phyloP scores from a whole-genome alignment of 37 sponge, comb jelly and placozoan species.

The Chondrosia reniformis region DNA sequence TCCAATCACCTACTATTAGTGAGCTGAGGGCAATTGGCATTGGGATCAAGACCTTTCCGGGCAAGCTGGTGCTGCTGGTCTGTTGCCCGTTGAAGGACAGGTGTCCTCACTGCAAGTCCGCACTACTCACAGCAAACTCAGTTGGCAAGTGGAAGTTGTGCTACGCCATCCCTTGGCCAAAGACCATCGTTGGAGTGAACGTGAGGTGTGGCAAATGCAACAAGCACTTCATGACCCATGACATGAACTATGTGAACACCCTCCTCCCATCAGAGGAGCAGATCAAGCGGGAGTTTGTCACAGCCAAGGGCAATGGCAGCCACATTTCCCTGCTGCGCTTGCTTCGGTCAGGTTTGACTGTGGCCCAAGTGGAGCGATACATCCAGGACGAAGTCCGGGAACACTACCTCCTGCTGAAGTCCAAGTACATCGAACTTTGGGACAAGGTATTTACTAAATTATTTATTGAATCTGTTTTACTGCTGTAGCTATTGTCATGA shows the following conservation, averaged over 20 bases:
- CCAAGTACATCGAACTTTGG: constrained; percentile 39
- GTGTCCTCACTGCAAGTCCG: too few species aligned
- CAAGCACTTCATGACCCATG: constrained; percentile 37
- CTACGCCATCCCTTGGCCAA: constrained; percentile 51
- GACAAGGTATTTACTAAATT: constrained; percentile 35
- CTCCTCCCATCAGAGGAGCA: constrained; percentile 43
- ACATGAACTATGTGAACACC: constrained; percentile 27
- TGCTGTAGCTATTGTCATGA: background rate
- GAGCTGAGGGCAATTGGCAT: too few species aligned
- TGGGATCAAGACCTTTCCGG: too few species aligned
- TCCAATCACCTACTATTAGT: too few species aligned
- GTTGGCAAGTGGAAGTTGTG: too few species aligned
- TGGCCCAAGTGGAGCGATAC: constrained; percentile 27
- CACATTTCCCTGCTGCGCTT: constrained; percentile 36
- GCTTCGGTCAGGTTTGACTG: constrained; percentile 29
- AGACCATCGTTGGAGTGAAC: constrained; percentile 20
- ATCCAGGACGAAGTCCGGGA: constrained; percentile 26
- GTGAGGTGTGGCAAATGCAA: constrained; percentile 39
- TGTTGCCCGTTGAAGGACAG: too few species aligned
- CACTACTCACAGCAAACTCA: too few species aligned
- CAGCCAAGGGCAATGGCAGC: constrained; percentile 34
- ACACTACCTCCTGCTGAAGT: constrained; percentile 39
- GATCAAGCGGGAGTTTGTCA: constrained; percentile 30
- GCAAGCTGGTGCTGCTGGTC: too few species aligned
- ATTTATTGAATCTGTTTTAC: background rate